A percentile compares a stretch with the other conserved stretches of the same genome.
These are phyloP conservation scores for Aythya baeri DNA, from an alignment of 2,113 vertebrate species.

Conservation along the genomic window DNA sequence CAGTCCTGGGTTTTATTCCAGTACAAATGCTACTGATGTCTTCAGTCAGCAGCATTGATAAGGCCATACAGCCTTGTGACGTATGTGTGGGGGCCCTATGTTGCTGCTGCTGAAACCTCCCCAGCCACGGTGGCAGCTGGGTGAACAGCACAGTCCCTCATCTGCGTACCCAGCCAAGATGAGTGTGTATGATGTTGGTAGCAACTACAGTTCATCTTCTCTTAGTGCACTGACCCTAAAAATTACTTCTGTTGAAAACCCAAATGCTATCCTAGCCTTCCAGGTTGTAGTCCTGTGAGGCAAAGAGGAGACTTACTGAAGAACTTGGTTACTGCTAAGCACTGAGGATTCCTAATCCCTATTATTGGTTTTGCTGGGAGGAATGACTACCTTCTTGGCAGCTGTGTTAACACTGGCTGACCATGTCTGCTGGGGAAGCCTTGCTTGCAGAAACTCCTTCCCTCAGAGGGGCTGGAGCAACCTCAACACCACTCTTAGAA, in stretches of 20 bases:
- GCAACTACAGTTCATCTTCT: neutral
- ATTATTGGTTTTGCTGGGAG: neutral
- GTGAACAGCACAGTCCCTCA: neutral
- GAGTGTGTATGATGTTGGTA: accelerated
- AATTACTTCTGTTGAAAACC: neutral
- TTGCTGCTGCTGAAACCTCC: neutral
- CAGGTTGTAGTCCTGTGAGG: neutral
- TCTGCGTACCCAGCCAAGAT: accelerated
- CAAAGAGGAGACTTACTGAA: neutral
- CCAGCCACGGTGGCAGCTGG: neutral
- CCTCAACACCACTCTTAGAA: neutral
- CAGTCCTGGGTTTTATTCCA: neutral
- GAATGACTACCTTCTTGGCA: neutral
- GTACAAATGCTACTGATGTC: neutral
- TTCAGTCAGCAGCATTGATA: neutral
- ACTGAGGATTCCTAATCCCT: neutral
- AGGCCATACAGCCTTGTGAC: neutral
- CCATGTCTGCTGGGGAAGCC: neutral
- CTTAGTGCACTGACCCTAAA: accelerated
- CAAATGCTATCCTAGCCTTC: neutral
- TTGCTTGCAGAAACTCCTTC: neutral
- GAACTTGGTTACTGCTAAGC: neutral
- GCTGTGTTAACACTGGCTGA: neutral
- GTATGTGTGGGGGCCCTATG: neutral
- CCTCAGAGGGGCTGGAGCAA: accelerated